Percentiles rank a stretch among this genome's conserved stretches.
phyloP scores from a whole-genome alignment of 1,140 invertebrate species.

The Cecropterus lyciades region DNA sequence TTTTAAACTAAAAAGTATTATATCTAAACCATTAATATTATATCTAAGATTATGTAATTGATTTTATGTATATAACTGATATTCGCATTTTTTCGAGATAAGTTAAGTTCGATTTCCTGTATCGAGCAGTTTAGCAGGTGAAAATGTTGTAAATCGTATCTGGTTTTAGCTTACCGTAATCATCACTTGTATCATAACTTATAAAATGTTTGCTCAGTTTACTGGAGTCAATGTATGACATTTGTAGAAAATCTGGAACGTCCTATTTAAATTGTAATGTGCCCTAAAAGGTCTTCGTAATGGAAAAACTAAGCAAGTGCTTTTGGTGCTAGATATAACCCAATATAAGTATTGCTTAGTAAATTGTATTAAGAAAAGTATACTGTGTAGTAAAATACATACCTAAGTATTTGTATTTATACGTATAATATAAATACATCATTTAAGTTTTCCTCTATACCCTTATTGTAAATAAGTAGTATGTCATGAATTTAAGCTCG shows the following conservation, averaged over 20 bases:
- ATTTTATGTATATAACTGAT: too few species aligned
- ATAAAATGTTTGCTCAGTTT: conserved; percentile 1
- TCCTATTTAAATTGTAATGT: neutral
- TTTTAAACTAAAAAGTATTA: too few species aligned
- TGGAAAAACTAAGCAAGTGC: conserved; percentile 1
- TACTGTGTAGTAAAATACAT: conserved; percentile 1
- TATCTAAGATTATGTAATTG: too few species aligned
- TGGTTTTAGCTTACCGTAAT: neutral
- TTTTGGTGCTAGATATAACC: conserved; percentile 4
- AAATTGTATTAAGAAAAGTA: conserved; percentile 2
- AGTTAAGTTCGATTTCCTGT: too few species aligned
- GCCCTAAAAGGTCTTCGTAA: neutral
- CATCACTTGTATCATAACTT: neutral
- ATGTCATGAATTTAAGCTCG: neutral
- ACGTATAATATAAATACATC: conserved; percentile 1
- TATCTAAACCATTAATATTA: too few species aligned
- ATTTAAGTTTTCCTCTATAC: neutral
- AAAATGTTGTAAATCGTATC: too few species aligned
- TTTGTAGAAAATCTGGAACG: neutral
- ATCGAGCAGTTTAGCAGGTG: too few species aligned
- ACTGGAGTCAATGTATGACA: conserved; percentile 1
- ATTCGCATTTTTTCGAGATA: too few species aligned
- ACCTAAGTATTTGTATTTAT: neutral
- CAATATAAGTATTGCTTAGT: conserved; percentile 1
- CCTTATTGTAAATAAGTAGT: neutral